Percentiles rank a stretch among this genome's conserved stretches.
These are phyloP conservation scores for Ganaspis brasiliensis DNA, from an alignment of 2,888 invertebrate genomes.

Conservation along the genomic window DNA sequence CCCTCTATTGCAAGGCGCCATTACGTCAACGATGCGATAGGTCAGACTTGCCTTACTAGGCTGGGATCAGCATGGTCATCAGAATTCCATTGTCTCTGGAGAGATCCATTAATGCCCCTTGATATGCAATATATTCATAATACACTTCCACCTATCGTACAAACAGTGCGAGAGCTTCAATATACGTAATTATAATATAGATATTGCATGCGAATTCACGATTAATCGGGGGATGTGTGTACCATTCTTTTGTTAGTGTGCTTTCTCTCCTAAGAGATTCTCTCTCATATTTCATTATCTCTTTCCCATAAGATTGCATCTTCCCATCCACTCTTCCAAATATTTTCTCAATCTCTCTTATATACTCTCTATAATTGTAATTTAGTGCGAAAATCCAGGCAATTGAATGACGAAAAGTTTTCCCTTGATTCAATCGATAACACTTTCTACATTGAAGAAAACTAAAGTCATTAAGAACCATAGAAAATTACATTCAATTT, in stretches of 20 bases:
- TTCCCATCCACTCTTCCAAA: neutral
- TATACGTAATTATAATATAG: slow-evolving; percentile 33
- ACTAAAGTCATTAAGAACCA: too few species aligned
- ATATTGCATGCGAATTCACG: slow-evolving; percentile 15
- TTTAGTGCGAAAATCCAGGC: too few species aligned
- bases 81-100: slow-evolving; percentile 34
- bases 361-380: neutral
- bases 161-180: slow-evolving; percentile 14
- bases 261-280: slow-evolving; percentile 1
- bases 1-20: slow-evolving; percentile 33
- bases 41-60: slow-evolving; percentile 39
- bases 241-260: slow-evolving; percentile 13
- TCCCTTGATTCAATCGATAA: too few species aligned
- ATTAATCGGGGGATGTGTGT: slow-evolving; percentile 20
- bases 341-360: neutral
- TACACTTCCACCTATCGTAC: slow-evolving; percentile 15
- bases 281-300: neutral
- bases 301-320: neutral
- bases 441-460: too few species aligned
- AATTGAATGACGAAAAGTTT: too few species aligned
- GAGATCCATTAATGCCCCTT: slow-evolving; percentile 38
- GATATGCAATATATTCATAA: slow-evolving; percentile 20
- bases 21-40: slow-evolving; percentile 41
- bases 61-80: slow-evolving; percentile 42
- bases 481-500: too few species aligned